Conservation (phyloP, 2,113 vertebrate genomes). For the Hirundichthys speculiger region DNA sequence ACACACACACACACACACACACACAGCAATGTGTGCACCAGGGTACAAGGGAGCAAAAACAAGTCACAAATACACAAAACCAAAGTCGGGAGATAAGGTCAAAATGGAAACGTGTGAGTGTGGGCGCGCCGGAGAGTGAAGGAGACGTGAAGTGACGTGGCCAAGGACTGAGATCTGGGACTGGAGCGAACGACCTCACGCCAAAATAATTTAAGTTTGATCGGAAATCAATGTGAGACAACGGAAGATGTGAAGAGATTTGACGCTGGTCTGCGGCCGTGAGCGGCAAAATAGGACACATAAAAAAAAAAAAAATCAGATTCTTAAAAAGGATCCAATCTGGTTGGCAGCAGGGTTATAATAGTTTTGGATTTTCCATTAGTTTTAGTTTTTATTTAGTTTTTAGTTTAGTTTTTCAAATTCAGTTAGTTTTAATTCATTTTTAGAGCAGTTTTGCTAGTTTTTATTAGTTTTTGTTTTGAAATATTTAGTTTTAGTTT, state of each 20-base stretch:
- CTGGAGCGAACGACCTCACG: constrained; percentile 54
- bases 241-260: constrained; percentile 49
- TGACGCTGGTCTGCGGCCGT: constrained; percentile 40
- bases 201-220: constrained; percentile 67
- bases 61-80: constrained; percentile 27
- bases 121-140: too few relatives aligned
- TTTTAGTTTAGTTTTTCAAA: too few relatives aligned
- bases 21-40: constrained; percentile 1
- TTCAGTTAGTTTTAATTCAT: too few relatives aligned
- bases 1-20: background rate
- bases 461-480: too few relatives aligned
- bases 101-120: background rate
- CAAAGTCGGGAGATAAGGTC: background rate
- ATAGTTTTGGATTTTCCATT: too few relatives aligned
- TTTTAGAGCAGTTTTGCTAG: too few relatives aligned
- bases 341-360: too few relatives aligned
- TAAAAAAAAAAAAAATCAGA: constrained; percentile 37
- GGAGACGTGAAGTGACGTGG: constrained; percentile 20
- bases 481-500: too few relatives aligned
- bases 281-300: constrained; percentile 48
- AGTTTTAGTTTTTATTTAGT: too few relatives aligned
- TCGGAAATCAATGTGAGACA: constrained; percentile 68
- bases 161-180: constrained; percentile 46
- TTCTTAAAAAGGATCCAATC: constrained; percentile 34
- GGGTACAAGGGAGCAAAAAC: constrained; percentile 9